Evolutionary conservation across 2,113 vertebrate genomes (phyloP).

Genomic region (Clarias macrocephalus): DNA sequence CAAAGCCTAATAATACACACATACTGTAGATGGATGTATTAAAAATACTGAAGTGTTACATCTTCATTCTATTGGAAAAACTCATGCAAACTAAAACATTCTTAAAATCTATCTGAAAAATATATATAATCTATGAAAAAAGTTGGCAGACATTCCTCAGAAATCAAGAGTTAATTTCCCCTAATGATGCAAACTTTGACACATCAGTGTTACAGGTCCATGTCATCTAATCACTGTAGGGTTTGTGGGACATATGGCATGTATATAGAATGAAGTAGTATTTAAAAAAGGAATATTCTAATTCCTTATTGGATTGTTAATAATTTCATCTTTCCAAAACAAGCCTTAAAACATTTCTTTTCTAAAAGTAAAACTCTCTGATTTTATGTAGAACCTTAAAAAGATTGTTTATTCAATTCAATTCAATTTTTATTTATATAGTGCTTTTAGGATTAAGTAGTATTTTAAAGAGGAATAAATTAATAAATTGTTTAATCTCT

Average conservation of each 20-base stretch:
- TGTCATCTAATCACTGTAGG: not conserved
- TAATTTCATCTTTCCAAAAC: not conserved
- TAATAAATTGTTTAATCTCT: not conserved
- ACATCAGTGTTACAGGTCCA: not conserved
- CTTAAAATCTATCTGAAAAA: no score
- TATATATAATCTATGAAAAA: no score
- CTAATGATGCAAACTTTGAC: not conserved
- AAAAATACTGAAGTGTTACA: not conserved
- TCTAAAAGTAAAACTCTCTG: not conserved
- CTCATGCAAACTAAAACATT: not conserved
- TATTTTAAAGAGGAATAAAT: no score
- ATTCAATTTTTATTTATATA: no score
- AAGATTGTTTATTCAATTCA: no score
- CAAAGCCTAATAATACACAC: not conserved
- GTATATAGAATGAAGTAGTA: not conserved
- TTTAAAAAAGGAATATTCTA: no score
- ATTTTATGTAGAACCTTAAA: no score
- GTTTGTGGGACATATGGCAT: not conserved
- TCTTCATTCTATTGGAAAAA: not conserved
- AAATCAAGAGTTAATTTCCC: no score
- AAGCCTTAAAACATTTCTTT: no score
- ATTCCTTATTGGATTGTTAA: no score
- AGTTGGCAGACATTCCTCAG: no score
- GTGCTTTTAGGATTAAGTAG: no score
- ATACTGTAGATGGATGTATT: not conserved